Conservation (phyloP, 2,888 invertebrate species). For the Oscheius onirici region DNA sequence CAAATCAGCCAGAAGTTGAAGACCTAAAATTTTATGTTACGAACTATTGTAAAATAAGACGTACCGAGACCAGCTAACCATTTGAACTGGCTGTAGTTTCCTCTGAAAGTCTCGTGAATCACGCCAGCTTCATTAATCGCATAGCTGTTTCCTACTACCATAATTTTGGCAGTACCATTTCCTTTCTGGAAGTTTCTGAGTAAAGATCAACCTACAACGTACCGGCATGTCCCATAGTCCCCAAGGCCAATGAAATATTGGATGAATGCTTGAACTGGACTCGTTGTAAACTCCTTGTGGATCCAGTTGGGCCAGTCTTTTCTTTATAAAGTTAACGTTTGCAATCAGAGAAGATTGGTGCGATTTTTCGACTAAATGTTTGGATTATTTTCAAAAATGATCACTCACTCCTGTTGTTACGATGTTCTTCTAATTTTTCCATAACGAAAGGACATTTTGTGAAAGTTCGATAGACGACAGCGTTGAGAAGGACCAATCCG, state of each 20-base stretch:
- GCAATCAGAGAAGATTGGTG: not conserved
- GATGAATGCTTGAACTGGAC: not conserved
- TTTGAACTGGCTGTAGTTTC: slow-evolving; percentile 6
- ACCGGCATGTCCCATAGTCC: slow-evolving; percentile 11
- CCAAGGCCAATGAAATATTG: not conserved
- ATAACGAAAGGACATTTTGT: not conserved
- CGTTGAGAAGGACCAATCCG: not conserved
- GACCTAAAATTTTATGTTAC: not conserved
- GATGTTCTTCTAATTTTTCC: too few relatives aligned
- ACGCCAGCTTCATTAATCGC: not conserved
- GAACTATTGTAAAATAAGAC: not conserved
- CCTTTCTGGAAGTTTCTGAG: not conserved
- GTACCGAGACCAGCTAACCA: not conserved
- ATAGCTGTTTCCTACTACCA: slow-evolving; percentile 11
- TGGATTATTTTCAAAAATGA: not conserved
- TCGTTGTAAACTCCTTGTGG: not conserved
- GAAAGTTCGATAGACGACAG: not conserved
- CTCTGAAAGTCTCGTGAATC: not conserved
- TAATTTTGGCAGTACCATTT: not conserved
- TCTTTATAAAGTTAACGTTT: not conserved
- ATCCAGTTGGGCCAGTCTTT: not conserved
- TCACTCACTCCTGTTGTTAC: too few relatives aligned
- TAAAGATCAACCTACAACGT: not conserved
- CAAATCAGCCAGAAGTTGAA: not conserved
- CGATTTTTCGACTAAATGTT: too few relatives aligned